A percentile compares a stretch with the other conserved stretches of the same genome.
phyloP scores from a whole-genome alignment of 1,140 invertebrate genomes.

The Macrocentrus cingulum region DNA sequence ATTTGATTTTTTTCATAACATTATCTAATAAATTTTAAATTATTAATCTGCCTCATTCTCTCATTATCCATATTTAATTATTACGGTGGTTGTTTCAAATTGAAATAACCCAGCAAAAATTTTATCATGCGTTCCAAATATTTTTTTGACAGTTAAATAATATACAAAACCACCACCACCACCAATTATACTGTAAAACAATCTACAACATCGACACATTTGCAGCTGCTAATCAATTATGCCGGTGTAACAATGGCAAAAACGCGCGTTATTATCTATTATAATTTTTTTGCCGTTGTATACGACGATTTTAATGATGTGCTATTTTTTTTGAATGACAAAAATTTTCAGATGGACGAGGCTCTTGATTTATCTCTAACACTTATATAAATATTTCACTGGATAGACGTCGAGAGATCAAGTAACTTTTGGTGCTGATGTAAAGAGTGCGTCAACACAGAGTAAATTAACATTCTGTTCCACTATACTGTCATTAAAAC shows the following conservation, averaged over 20 bases:
- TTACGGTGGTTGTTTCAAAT: too few species aligned
- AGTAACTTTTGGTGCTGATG: conserved; percentile 39
- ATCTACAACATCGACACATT: conserved; percentile 19
- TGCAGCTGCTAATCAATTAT: conserved; percentile 8
- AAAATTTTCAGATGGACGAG: conserved; percentile 6
- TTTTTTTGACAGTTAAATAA: too few species aligned
- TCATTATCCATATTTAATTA: too few species aligned
- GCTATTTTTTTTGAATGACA: neutral
- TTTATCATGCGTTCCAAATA: too few species aligned
- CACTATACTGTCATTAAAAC: neutral
- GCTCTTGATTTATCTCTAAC: conserved; percentile 6
- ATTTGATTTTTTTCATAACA: too few species aligned
- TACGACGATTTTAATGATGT: conserved; percentile 11
- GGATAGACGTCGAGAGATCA: conserved; percentile 31
- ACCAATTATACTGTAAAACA: conserved; percentile 25
- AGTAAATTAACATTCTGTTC: neutral
- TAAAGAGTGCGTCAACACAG: conserved; percentile 42
- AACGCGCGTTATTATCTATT: too few species aligned
- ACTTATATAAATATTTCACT: conserved; percentile 39
- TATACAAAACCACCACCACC: too few species aligned
- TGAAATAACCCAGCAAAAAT: too few species aligned
- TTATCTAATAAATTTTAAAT: too few species aligned
- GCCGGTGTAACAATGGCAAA: too few species aligned
- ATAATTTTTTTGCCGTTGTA: too few species aligned
- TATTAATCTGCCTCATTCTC: too few species aligned